Evolutionary conservation across 2,797 vertebrate species (phyloP), one percentile per base, ranked within the genome.

Genomic region (Brotogeris chrysoptera): DNA sequence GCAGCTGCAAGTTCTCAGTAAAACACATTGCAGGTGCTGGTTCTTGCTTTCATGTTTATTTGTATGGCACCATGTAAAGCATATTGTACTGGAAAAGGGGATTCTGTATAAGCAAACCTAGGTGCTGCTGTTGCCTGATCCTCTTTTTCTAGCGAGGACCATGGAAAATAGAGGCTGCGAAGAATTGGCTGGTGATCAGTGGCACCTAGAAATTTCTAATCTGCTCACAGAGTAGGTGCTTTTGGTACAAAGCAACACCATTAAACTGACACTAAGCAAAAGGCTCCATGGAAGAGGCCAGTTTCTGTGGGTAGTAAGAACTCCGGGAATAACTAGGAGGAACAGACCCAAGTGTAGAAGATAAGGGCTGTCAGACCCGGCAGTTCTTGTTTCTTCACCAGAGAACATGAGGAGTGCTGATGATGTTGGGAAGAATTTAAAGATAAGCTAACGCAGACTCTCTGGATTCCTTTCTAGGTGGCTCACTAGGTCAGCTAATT

Each of bases 401-500:
- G 44, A 88, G 78, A 49, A 30, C 20, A 14, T 0, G 5, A 83
- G n/a, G 7, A 64, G 17, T 5, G 1, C 30, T 80, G 59, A 10
- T 82, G 84, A 36, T 78, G 49, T n/a, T 86, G 66, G 46, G 36
- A 18, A 41, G 32, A 60, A 34, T 70, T 52, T 80, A 50, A 69
- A 78, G 88, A 27, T 12, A 39, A 86, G 34, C 78, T 91, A 52
- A 86, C 28, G 1, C 50, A 25, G 53, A 16, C 78, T 85, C 21
- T 86, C 8, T 96, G 90, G 73, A 50, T 97, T 95, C 66, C 92
- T 80, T 97, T 91, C 59, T 94, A 98, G 98, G 98, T 94, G 99
- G 99, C 43, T 99, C 99, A 0, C 93, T 99, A 59, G 98, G 99
- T 38, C 98, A 99, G 97, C 98, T 99, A 83, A 98, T 99, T 89